A percentile compares a stretch with the other conserved stretches of the same genome.
Conservation (phyloP, 2,113 vertebrate genomes). For the Dipodomys spectabilis region DNA sequence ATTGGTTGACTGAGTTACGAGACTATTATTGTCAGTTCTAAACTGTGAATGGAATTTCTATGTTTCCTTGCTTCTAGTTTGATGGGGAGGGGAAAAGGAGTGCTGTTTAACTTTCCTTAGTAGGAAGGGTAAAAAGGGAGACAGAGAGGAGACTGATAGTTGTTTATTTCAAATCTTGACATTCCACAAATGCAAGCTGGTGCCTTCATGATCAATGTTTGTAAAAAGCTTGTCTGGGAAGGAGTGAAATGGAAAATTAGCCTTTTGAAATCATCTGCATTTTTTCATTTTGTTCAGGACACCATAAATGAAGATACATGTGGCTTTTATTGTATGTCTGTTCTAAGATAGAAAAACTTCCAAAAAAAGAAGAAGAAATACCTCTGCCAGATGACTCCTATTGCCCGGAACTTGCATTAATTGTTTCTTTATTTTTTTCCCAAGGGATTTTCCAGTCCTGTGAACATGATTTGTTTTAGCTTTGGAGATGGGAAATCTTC, state of each 20-base stretch:
- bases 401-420: background rate
- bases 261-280: slow-evolving; percentile 46
- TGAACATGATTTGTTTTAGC: background rate
- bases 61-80: slow-evolving; percentile 66
- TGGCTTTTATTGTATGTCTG: background rate
- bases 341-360: slow-evolving; percentile 1
- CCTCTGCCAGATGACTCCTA: background rate
- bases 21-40: slow-evolving; percentile 63
- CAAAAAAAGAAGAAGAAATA: background rate
- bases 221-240: slow-evolving; percentile 67
- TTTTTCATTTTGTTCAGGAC: slow-evolving; percentile 23
- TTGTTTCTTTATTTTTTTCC: background rate
- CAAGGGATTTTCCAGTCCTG: background rate
- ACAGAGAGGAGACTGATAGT: slow-evolving; percentile 54
- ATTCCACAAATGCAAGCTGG: slow-evolving; percentile 58
- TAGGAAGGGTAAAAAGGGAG: slow-evolving; percentile 53
- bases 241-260: slow-evolving; percentile 65
- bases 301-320: background rate
- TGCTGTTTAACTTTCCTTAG: slow-evolving; percentile 61
- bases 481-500: background rate
- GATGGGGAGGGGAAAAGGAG: slow-evolving; percentile 56
- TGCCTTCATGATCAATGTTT: slow-evolving; percentile 65
- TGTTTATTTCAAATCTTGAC: slow-evolving; percentile 76
- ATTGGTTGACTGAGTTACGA: slow-evolving; percentile 3
- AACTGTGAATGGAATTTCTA: slow-evolving; percentile 57